phyloP scores from a whole-genome alignment of 2,797 vertebrate species.

The Tarsius wallacei region DNA sequence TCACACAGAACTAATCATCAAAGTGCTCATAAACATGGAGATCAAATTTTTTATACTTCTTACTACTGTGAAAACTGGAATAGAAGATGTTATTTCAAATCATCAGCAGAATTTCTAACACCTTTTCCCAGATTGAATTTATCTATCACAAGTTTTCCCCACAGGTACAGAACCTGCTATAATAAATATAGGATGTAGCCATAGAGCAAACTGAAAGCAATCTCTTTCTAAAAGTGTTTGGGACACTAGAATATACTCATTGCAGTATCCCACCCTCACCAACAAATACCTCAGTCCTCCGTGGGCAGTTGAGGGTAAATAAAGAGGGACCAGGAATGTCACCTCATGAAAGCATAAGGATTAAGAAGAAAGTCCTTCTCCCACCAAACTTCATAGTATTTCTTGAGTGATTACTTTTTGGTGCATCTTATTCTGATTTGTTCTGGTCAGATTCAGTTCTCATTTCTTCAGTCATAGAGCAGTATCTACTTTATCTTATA shows the following conservation, averaged over 20 bases:
- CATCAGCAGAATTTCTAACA: neutral
- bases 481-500: neutral
- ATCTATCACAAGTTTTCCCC: neutral
- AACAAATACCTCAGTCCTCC: neutral
- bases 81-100: neutral
- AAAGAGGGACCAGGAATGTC: neutral
- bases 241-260: neutral
- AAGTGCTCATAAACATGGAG: neutral
- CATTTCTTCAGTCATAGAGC: neutral
- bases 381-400: neutral
- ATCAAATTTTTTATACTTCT: neutral
- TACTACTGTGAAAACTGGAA: neutral
- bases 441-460: no score
- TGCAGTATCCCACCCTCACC: neutral
- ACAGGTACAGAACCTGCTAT: neutral
- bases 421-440: no score
- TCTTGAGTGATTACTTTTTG: no score
- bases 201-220: neutral
- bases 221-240: neutral
- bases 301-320: neutral
- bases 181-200: neutral
- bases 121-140: neutral
- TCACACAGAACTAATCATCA: neutral
- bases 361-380: neutral
- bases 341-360: neutral